Percentiles rank a stretch among this genome's conserved stretches.
phyloP scores from a whole-genome alignment of 2,113 vertebrate species.

The Dolichotis patagonum region DNA sequence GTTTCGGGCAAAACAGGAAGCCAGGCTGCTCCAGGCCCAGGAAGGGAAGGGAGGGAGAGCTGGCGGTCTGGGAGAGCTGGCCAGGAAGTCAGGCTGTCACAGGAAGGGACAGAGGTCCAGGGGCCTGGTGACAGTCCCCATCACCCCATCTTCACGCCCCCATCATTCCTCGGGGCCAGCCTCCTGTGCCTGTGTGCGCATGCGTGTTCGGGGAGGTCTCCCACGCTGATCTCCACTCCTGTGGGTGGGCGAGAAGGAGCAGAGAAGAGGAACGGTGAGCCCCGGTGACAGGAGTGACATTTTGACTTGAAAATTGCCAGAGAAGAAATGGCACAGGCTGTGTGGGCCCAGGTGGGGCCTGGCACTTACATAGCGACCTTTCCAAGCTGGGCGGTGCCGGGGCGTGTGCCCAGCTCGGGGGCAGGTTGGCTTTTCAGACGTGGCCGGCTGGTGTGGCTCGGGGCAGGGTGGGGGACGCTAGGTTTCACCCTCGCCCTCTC shows the following conservation, averaged over 20 bases:
- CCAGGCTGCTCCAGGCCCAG: not conserved
- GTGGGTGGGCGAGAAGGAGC: conserved; percentile 66
- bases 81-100: not conserved
- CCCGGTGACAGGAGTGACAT: conserved; percentile 78
- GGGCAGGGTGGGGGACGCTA: not conserved
- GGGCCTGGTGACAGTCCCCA: not conserved
- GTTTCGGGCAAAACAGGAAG: not conserved
- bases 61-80: too few species aligned
- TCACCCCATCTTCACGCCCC: not conserved
- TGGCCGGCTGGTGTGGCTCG: accelerated
- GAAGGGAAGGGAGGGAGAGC: not conserved
- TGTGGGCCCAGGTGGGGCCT: conserved; percentile 56
- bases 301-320: conserved; percentile 80
- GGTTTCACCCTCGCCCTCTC: not conserved
- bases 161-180: not conserved
- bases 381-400: not conserved
- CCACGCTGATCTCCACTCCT: conserved; percentile 48
- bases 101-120: not conserved
- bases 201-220: conserved; percentile 42
- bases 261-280: conserved; percentile 61
- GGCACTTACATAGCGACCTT: conserved; percentile 56
- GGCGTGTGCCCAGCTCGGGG: not conserved
- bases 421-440: not conserved
- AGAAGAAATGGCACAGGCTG: conserved; percentile 69
- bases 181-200: not conserved